Evolutionary conservation across 92 coral and sea anemone genomes (phyloP), one percentile per base, ranked within the genome.

Genomic region (Anthopleura xanthogrammica): DNA sequence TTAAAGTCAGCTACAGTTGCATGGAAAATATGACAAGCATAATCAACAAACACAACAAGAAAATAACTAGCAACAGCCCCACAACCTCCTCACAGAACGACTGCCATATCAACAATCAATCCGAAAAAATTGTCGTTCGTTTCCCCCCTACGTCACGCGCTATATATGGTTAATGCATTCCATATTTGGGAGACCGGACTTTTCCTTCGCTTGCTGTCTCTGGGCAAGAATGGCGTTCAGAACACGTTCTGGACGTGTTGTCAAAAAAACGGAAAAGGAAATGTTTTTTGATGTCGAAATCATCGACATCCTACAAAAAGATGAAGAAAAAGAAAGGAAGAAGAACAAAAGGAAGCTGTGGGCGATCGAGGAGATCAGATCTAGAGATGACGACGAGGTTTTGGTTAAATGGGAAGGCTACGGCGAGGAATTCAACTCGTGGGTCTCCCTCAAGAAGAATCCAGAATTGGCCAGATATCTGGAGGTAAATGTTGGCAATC

Each of bases 401-500:
- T 17, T 57, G 3, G 81, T 77, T 12, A 78, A 73, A 12, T 68
- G 80, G 84, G 56, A 71, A 73, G 71, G 71, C 2, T 77, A 60
- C 52, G 83, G 78, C 42, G 78, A 68, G 46, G 66, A 46, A 16
- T 54, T 36, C 46, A 79, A 87, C 76, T 75, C 83, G 17, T 87
- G 87, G 80, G 79, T 87, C 65, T 54, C 76, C 56, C 87, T 87
- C 56, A 50, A 42, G 5, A 60, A 72, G 52, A 83, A 83, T 72
- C 88, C 80, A 24, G 85, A 73, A 62, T 79, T 83, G 16, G 52
- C 79, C 60, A 65, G 80, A 20, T 88, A 76, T 40, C 66, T 83
- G 12, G 87, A 78, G 71, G 85, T 43, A 7, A 80, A 88, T 77
- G 78, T 82, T 65, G 91, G 78, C 58, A 84, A 88, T 68, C 85